Evolutionary conservation across 2,888 invertebrate genomes (phyloP), one percentile per base, ranked within the genome.

Genomic region (Zootermopsis nevadensis): DNA sequence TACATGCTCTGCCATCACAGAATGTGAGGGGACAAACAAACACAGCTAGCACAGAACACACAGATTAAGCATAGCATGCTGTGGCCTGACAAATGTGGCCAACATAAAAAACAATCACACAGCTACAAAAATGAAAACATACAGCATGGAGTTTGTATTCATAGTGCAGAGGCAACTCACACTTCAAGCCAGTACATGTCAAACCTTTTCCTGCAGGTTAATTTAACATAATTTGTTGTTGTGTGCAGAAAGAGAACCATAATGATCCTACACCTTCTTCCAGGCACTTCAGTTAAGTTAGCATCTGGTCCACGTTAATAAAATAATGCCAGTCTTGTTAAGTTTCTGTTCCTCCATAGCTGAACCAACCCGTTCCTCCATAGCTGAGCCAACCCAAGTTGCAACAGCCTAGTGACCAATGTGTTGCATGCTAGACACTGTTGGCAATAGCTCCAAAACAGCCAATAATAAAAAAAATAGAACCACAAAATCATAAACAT

Each of bases 71-170:
- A 42, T 30, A 27, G 74, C 74, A 74, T 74, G 74, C 74, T 74
- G 15, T 38, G 74, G 74, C 74, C 69, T 27, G 27, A 60, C 60
- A 60, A 48, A 60, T 27, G 60, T 60, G n/a, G 60, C 60, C 74
- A 74, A 74, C 74, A 38, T n/a, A 74, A 74, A 69, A 69, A 69
- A 69, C 69, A 67, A 15, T 33, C 72, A 74, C 74, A 74, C 38
- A 38, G 74, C 74, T 38, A n/a, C 74, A 74, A 38, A 74, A 74
- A 31, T 22, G 33, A 74, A 74, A 31, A 74, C n/a, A 74, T 38
- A 69, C 69, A 69, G 33, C 33, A 31, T 19, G 22, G 33, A 33
- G 33, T 69, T 66, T 69, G 69, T 22, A 33, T 22, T 30, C 30
- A 69, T 33, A 33, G 69, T 69, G 69, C 69, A 69, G 66, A 27